Percentiles rank a stretch among this genome's conserved stretches.
These are phyloP conservation scores for Lates calcarifer DNA, from an alignment of 2,113 vertebrate genomes.

Conservation along the genomic window DNA sequence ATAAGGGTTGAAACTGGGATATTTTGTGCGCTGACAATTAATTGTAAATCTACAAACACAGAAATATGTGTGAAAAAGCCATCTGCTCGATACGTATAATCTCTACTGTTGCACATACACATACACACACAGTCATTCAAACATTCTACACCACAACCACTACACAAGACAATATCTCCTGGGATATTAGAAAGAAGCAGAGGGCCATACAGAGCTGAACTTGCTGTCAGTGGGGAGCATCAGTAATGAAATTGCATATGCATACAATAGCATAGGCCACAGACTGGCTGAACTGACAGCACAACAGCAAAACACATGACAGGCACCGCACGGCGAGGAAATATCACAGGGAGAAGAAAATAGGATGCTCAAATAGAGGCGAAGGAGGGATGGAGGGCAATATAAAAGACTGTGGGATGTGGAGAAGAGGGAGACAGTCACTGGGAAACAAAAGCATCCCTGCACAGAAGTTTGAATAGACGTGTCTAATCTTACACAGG, in stretches of 20 bases:
- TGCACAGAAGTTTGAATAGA: conserved; percentile 33
- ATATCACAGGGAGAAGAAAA: conserved; percentile 46
- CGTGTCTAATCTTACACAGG: conserved; percentile 33
- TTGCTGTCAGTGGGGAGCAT: conserved; percentile 69
- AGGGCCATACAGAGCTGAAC: conserved; percentile 65
- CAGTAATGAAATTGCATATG: conserved; percentile 79
- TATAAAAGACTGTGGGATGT: conserved; percentile 8
- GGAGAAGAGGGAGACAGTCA: background rate
- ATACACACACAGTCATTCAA: conserved; percentile 26
- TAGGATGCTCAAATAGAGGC: conserved; percentile 20
- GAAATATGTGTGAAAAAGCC: conserved; percentile 11
- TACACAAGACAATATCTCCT: conserved; percentile 59
- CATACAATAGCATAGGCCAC: conserved; percentile 70
- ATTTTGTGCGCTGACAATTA: too few relatives aligned
- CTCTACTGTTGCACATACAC: conserved; percentile 4
- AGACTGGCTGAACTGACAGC: conserved; percentile 62
- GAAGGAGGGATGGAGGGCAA: conserved; percentile 12
- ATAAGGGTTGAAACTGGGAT: too few relatives aligned
- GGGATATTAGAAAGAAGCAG: conserved; percentile 65
- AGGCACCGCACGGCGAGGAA: conserved; percentile 43
- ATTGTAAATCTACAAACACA: conserved; percentile 2
- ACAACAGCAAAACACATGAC: conserved; percentile 57
- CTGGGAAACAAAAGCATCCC: background rate
- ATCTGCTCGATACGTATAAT: conserved; percentile 11
- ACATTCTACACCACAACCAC: conserved; percentile 48